Conservation (phyloP, 2,888 invertebrate species). For the Lasioglossum calceatum region DNA sequence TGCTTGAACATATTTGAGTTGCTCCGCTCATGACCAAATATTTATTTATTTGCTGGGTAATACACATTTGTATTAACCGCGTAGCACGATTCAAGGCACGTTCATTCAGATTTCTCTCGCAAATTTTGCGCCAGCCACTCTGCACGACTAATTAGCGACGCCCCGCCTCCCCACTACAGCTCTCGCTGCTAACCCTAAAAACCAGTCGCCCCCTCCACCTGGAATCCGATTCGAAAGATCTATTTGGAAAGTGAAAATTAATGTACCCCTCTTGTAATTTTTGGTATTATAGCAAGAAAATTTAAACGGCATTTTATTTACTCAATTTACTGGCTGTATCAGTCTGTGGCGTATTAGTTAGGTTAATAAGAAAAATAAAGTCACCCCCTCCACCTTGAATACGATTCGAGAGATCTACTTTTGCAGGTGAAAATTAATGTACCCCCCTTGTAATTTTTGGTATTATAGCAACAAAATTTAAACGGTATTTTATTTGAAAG, state of each 20-base stretch:
- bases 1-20: slow-evolving; percentile 81
- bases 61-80: slow-evolving; percentile 77
- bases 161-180: slow-evolving; percentile 30
- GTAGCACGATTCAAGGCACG: slow-evolving; percentile 73
- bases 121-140: slow-evolving; percentile 68
- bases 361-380: no score
- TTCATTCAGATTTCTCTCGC: slow-evolving; percentile 72
- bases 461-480: no score
- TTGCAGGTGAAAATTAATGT: no score
- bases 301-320: no score
- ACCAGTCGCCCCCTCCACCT: neutral
- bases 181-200: slow-evolving; percentile 47
- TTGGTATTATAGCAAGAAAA: no score
- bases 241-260: neutral
- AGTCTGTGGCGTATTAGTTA: no score
- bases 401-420: no score
- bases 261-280: no score
- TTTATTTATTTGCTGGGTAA: slow-evolving; percentile 82
- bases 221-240: neutral
- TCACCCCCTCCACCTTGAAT: no score
- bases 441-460: no score
- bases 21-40: slow-evolving; percentile 82
- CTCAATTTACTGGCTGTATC: no score
- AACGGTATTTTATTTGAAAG: no score
- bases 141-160: slow-evolving; percentile 69